Conservation (phyloP, 2,888 invertebrate species). For the Horisme vitalbata region DNA sequence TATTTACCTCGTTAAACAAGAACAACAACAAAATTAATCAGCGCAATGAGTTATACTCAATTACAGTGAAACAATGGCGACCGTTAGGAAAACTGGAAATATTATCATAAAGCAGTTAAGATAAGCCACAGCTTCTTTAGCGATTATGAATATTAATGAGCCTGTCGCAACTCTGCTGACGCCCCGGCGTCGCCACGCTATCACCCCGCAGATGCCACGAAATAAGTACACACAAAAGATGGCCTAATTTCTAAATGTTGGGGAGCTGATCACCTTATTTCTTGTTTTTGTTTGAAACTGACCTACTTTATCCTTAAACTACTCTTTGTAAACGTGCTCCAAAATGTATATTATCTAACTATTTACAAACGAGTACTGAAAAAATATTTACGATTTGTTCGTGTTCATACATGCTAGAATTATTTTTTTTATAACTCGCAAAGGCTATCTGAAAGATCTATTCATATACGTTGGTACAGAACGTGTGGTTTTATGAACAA, state of each 20-base stretch:
- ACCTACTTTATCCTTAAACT: background rate
- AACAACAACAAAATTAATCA: slow-evolving; percentile 36
- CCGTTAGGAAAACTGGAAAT: slow-evolving; percentile 35
- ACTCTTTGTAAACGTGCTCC: background rate
- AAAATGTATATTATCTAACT: background rate
- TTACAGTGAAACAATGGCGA: slow-evolving; percentile 31
- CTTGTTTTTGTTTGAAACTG: slow-evolving; percentile 1
- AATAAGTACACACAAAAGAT: slow-evolving; percentile 5
- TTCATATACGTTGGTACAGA: no score
- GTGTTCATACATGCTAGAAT: no score
- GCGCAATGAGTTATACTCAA: slow-evolving; percentile 35
- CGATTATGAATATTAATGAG: slow-evolving; percentile 62
- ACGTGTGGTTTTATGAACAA: no score
- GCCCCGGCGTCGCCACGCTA: background rate
- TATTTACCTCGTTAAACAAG: slow-evolving; percentile 29
- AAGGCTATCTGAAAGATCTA: no score
- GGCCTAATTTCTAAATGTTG: slow-evolving; percentile 3
- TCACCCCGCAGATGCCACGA: background rate
- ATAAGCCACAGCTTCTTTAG: slow-evolving; percentile 52
- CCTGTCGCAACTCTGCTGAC: background rate
- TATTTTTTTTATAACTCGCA: no score
- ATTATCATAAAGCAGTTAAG: slow-evolving; percentile 49
- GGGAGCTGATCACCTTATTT: background rate
- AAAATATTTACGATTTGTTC: no score
- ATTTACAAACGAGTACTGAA: no score